phyloP scores from a whole-genome alignment of 2,797 vertebrate species.

The Chloroceryle inda region DNA sequence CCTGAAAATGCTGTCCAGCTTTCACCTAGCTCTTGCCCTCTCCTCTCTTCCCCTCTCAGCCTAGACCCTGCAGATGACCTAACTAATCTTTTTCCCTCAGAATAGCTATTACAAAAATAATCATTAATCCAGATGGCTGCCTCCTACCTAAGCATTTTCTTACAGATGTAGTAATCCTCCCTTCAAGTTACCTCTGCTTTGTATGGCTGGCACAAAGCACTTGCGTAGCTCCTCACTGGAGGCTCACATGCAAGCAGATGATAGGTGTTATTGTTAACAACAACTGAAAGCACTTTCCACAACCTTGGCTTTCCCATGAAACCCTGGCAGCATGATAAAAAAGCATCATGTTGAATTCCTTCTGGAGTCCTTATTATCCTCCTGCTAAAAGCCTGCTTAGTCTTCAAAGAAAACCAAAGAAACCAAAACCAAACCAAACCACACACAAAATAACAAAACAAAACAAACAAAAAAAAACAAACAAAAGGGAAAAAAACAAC shows the following conservation, averaged over 20 bases:
- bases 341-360: conserved; percentile 27
- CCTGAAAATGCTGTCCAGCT: neutral
- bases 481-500: too few species aligned
- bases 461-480: too few species aligned
- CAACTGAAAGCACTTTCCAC: neutral
- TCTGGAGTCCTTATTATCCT: conserved; percentile 41
- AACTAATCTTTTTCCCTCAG: neutral
- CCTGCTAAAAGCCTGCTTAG: conserved; percentile 39
- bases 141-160: neutral
- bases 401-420: neutral
- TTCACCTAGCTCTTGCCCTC: neutral
- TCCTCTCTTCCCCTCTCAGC: neutral
- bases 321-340: conserved; percentile 8
- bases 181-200: neutral
- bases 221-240: neutral
- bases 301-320: conserved; percentile 9
- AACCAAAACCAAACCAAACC: neutral
- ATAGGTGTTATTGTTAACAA: neutral
- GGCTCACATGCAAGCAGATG: neutral
- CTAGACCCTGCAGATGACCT: neutral
- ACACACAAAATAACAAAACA: too few species aligned
- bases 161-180: neutral
- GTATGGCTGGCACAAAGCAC: neutral
- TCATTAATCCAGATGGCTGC: neutral
- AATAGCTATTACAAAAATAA: neutral